phyloP scores from a whole-genome alignment of 2,797 vertebrate genomes.

The Fistularia commersonii region DNA sequence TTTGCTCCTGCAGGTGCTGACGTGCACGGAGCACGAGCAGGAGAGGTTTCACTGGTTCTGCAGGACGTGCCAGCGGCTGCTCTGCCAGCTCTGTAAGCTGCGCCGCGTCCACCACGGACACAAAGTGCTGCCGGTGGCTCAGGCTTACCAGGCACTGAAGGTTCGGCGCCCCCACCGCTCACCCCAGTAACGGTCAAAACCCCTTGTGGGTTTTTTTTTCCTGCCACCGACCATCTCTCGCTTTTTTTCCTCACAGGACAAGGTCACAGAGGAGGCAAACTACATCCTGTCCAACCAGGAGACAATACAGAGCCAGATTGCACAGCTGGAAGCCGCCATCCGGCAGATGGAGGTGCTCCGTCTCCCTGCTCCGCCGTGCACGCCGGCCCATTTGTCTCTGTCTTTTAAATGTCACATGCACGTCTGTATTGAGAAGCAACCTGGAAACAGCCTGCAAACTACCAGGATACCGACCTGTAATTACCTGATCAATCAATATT shows the following conservation, averaged over 20 bases:
- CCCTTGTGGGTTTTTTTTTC: background rate
- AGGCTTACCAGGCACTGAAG: conserved; percentile 92
- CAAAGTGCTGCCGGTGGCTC: conserved; percentile 89
- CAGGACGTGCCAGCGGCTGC: conserved; percentile 86
- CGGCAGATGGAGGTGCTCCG: conserved; percentile 87
- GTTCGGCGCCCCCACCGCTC: conserved; percentile 56
- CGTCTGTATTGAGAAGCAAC: too few relatives aligned
- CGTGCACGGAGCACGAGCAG: conserved; percentile 91
- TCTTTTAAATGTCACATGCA: background rate
- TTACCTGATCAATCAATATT: too few relatives aligned
- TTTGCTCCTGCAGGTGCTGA: conserved; percentile 78
- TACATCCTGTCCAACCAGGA: conserved; percentile 92
- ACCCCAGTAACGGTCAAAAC: too few relatives aligned
- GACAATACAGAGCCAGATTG: conserved; percentile 88
- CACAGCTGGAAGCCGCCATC: conserved; percentile 86
- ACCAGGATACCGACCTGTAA: too few relatives aligned
- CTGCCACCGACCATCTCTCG: too few relatives aligned
- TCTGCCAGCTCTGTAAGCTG: conserved; percentile 90
- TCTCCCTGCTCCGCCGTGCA: too few relatives aligned
- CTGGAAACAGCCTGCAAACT: too few relatives aligned
- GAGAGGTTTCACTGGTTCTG: conserved; percentile 94
- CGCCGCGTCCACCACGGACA: conserved; percentile 88
- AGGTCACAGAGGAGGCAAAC: conserved; percentile 87
- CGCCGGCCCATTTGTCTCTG: background rate
- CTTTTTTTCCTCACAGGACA: conserved; percentile 85